Conservation (phyloP, 2,888 invertebrate genomes). For the Cheilosia urbana region DNA sequence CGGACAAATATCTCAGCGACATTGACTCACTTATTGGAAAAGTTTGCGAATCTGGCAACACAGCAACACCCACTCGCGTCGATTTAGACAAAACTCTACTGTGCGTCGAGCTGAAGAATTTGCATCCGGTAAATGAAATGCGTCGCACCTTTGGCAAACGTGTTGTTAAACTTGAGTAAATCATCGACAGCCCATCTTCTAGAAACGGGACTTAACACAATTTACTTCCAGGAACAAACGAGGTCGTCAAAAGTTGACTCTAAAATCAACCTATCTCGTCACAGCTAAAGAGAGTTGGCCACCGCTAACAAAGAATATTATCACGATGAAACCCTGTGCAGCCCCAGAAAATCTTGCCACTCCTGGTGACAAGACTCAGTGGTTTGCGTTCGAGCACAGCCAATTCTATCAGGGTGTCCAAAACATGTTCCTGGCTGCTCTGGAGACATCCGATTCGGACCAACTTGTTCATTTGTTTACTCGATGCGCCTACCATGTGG, state of each 20-base stretch:
- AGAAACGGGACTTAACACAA: not conserved
- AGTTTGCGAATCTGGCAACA: conserved; percentile 79
- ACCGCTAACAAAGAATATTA: conserved; percentile 88
- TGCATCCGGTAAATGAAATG: conserved; percentile 92
- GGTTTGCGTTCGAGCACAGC: conserved; percentile 91
- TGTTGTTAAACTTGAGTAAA: conserved; percentile 88
- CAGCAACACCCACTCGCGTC: conserved; percentile 79
- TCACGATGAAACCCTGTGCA: conserved; percentile 88
- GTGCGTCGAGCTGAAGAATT: conserved; percentile 88
- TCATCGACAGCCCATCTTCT: conserved; percentile 24
- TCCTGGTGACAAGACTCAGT: conserved; percentile 83
- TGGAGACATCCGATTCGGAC: conserved; percentile 91
- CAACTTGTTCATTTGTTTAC: conserved; percentile 90
- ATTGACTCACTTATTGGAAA: conserved; percentile 81
- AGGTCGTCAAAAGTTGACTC: conserved; percentile 85
- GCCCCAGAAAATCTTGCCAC: conserved; percentile 77
- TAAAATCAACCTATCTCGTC: conserved; percentile 88
- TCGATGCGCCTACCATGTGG: conserved; percentile 91
- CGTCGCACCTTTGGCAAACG: conserved; percentile 92
- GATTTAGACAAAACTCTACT: conserved; percentile 88
- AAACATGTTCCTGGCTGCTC: conserved; percentile 89
- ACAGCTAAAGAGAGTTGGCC: conserved; percentile 90
- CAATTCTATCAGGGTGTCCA: conserved; percentile 90
- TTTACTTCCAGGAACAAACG: conserved; percentile 85
- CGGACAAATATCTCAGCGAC: conserved; percentile 81